phyloP scores from a whole-genome alignment of 2,797 vertebrate species.

The Peromyscus attwateri region DNA sequence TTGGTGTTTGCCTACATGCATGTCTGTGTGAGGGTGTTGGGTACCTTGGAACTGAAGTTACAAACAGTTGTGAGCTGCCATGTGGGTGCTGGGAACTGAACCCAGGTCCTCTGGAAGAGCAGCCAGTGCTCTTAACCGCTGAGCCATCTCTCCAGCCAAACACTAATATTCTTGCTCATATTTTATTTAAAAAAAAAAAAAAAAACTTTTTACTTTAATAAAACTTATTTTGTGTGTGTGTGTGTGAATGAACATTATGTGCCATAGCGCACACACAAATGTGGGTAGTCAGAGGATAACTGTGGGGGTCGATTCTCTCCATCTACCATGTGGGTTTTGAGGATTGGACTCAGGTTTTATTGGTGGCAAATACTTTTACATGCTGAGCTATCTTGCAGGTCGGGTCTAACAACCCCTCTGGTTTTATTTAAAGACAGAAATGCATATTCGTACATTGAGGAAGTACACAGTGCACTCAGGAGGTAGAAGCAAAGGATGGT shows the following conservation, averaged over 20 bases:
- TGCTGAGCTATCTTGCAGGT: neutral
- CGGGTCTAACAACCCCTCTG: neutral
- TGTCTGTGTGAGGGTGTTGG: no score
- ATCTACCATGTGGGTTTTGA: neutral
- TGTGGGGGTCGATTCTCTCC: neutral
- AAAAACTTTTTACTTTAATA: neutral
- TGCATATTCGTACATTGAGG: neutral
- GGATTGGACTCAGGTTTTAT: neutral
- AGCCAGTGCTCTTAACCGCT: no score
- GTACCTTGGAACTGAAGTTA: no score
- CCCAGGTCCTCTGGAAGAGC: no score
- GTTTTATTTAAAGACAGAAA: conserved; percentile 37
- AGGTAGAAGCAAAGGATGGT: neutral
- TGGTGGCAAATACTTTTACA: no score
- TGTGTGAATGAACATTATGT: neutral
- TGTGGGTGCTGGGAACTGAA: no score
- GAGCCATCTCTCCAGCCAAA: neutral
- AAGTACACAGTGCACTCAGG: neutral
- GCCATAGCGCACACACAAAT: neutral
- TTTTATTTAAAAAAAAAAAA: neutral
- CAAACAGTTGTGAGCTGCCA: no score
- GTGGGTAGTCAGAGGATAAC: neutral
- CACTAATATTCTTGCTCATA: neutral
- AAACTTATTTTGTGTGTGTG: neutral
- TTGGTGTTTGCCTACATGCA: no score